Percentiles rank a stretch among this genome's conserved stretches.
Evolutionary conservation across 2,797 vertebrate species (phyloP).

Genomic region (Mormyrops boulengeri): DNA sequence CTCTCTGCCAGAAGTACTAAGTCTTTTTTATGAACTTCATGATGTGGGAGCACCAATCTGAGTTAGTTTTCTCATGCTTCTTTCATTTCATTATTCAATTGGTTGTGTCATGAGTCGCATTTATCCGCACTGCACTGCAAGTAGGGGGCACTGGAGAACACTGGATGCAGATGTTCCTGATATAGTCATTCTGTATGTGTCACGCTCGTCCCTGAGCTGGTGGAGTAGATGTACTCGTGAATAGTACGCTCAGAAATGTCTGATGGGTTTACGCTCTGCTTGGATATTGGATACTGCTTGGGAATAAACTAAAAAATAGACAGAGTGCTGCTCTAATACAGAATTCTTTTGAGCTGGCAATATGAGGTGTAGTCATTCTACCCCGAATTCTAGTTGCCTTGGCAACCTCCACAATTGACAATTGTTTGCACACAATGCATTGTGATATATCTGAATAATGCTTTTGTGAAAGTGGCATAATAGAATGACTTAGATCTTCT

Average conservation of each 20-base stretch:
- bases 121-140: neutral
- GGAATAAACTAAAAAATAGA: neutral
- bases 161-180: neutral
- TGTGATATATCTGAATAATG: neutral
- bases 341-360: neutral
- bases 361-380: neutral
- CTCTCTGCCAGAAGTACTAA: neutral
- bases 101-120: neutral
- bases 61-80: neutral
- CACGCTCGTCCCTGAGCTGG: neutral
- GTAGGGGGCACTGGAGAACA: neutral
- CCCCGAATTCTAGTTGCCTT: conserved; percentile 9
- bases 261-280: neutral
- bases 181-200: neutral
- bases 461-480: neutral
- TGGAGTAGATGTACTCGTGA: neutral
- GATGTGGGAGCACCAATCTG: too few relatives aligned
- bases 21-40: neutral
- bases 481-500: neutral
- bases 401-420: conserved; percentile 20
- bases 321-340: neutral
- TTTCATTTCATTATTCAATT: neutral
- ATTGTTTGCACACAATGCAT: conserved; percentile 1
- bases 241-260: neutral
- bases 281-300: neutral